Conservation (phyloP, 2,797 vertebrate species). For the Myripristis jacobus region DNA sequence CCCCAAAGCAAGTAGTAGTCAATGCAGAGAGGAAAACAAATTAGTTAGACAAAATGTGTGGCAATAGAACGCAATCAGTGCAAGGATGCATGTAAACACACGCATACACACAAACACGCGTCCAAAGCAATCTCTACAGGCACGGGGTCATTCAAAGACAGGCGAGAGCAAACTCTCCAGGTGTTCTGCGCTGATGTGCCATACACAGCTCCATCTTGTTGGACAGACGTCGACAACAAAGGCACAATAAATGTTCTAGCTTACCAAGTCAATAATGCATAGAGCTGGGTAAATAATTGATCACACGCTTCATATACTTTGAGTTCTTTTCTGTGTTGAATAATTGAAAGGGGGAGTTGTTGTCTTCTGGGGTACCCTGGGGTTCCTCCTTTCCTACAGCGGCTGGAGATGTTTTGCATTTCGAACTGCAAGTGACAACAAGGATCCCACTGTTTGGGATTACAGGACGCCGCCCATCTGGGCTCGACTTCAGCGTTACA, state of each 20-base stretch:
- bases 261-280: conserved; percentile 70
- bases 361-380: conserved; percentile 41
- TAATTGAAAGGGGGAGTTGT: conserved; percentile 65
- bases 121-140: conserved; percentile 7
- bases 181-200: conserved; percentile 15
- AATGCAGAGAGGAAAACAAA: conserved; percentile 51
- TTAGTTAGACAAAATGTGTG: conserved; percentile 45
- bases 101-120: neutral
- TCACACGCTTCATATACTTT: conserved; percentile 59
- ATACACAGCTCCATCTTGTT: conserved; percentile 28
- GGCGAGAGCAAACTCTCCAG: conserved; percentile 16
- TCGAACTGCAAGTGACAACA: conserved; percentile 27
- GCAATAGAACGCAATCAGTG: conserved; percentile 24
- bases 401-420: conserved; percentile 53
- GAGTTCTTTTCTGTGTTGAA: conserved; percentile 65
- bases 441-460: conserved; percentile 33
- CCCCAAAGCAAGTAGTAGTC: conserved; percentile 49
- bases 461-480: conserved; percentile 15
- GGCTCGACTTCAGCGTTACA: conserved; percentile 25
- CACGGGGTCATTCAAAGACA: conserved; percentile 28
- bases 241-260: conserved; percentile 59
- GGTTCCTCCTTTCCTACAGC: conserved; percentile 38
- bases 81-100: neutral
- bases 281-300: conserved; percentile 72
- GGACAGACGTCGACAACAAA: conserved; percentile 59